Percentiles rank a stretch among this genome's conserved stretches.
Evolutionary conservation across 92 coral and sea anemone genomes (phyloP).

Genomic region (Palythoa heliodiscus): DNA sequence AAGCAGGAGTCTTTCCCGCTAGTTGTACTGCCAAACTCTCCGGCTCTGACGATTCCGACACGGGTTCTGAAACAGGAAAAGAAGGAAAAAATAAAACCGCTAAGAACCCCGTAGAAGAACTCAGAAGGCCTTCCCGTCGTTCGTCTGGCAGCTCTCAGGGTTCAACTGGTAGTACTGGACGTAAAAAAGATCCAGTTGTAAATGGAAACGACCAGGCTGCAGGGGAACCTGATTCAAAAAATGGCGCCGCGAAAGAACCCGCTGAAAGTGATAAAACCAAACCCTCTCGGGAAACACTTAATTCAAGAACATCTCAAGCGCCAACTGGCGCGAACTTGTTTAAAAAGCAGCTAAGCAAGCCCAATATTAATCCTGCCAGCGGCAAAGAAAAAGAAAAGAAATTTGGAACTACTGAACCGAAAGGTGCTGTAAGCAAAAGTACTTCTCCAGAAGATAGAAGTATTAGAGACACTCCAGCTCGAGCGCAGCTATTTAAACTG

Average conservation of each 20-base stretch:
- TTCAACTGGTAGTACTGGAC: slow-evolving; percentile 44
- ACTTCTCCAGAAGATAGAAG: slow-evolving; percentile 23
- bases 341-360: slow-evolving; percentile 52
- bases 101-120: slow-evolving; percentile 24
- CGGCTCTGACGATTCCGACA: slow-evolving; percentile 56
- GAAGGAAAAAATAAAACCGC: slow-evolving; percentile 36
- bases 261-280: slow-evolving; percentile 18
- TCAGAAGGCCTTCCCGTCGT: slow-evolving; percentile 24
- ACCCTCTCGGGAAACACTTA: background rate
- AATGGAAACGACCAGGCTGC: slow-evolving; percentile 21
- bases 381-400: slow-evolving; percentile 57
- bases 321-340: slow-evolving; percentile 30
- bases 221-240: slow-evolving; percentile 33
- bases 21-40: slow-evolving; percentile 81
- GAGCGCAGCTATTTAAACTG: slow-evolving; percentile 32
- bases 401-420: slow-evolving; percentile 50
- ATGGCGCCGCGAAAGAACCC: slow-evolving; percentile 24
- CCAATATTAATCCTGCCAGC: slow-evolving; percentile 33
- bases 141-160: slow-evolving; percentile 39
- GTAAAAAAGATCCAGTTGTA: slow-evolving; percentile 40
- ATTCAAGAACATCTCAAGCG: slow-evolving; percentile 16
- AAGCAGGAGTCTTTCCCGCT: slow-evolving; percentile 85
- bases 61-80: slow-evolving; percentile 29
- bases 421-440: slow-evolving; percentile 18
- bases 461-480: slow-evolving; percentile 34